Conservation (phyloP, 2,888 invertebrate species). For the Apodemia zela region DNA sequence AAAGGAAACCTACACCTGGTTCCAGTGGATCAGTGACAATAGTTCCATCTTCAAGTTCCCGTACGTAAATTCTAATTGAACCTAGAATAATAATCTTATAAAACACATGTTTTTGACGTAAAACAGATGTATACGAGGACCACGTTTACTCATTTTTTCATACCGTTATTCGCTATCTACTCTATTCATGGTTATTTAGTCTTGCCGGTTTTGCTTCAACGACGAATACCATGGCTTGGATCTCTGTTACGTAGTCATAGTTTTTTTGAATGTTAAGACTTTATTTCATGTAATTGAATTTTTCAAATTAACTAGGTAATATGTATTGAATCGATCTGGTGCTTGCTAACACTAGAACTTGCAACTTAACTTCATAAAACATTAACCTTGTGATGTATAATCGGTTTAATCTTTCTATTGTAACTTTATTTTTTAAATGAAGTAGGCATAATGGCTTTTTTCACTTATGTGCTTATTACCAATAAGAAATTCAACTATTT, state of each 20-base stretch:
- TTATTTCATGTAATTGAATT: neutral
- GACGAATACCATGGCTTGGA: neutral
- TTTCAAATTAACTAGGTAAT: neutral
- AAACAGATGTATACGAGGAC: neutral
- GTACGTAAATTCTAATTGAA: slow-evolving; percentile 49
- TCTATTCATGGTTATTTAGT: slow-evolving; percentile 2
- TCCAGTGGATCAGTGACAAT: slow-evolving; percentile 55
- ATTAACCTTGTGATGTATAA: neutral
- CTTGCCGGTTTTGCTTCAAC: slow-evolving; percentile 19
- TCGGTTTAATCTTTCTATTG: too few relatives aligned
- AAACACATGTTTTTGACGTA: slow-evolving; percentile 8
- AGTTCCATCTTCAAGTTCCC: slow-evolving; percentile 57
- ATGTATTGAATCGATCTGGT: neutral
- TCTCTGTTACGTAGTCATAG: neutral
- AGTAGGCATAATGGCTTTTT: too few relatives aligned
- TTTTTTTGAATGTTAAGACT: neutral
- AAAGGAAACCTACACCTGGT: slow-evolving; percentile 79
- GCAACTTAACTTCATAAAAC: neutral
- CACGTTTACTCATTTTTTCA: slow-evolving; percentile 4
- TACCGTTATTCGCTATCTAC: slow-evolving; percentile 4
- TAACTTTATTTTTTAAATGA: neutral
- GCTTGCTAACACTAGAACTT: neutral
- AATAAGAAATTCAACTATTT: too few relatives aligned
- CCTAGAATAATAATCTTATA: slow-evolving; percentile 7
- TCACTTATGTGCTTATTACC: too few relatives aligned